Conservation (phyloP, 2,888 invertebrate species). For the Lottia scabra region DNA sequence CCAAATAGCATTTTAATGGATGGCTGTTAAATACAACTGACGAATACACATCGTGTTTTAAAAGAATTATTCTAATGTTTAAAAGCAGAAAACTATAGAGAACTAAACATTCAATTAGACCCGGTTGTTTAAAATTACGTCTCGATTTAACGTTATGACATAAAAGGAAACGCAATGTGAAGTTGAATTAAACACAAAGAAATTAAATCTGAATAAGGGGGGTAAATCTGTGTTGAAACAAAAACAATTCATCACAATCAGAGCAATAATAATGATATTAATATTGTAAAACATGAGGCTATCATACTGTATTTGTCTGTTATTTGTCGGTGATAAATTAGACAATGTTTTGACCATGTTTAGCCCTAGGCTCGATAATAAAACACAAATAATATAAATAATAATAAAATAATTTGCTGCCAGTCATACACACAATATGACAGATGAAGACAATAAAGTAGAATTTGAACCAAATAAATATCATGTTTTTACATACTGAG, state of each 20-base stretch:
- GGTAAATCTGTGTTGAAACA: neutral
- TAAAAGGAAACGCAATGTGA: too few relatives aligned
- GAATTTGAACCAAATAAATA: neutral
- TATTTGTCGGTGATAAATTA: constrained; percentile 2
- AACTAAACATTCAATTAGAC: too few relatives aligned
- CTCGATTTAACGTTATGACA: too few relatives aligned
- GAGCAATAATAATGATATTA: neutral
- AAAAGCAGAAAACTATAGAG: too few relatives aligned
- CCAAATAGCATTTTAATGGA: too few relatives aligned
- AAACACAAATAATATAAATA: constrained; percentile 6
- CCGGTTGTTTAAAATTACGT: too few relatives aligned
- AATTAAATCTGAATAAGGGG: neutral
- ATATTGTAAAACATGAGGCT: neutral
- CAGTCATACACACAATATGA: neutral
- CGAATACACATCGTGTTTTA: too few relatives aligned
- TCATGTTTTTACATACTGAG: neutral
- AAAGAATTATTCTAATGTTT: too few relatives aligned
- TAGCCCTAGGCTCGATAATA: neutral
- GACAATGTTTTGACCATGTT: neutral
- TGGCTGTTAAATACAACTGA: too few relatives aligned
- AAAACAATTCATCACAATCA: constrained; percentile 1
- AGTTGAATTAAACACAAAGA: neutral
- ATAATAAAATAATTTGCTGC: constrained; percentile 1
- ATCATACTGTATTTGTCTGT: neutral
- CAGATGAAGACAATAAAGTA: neutral